phyloP scores from a whole-genome alignment of 2,113 vertebrate species.

The human (Homo sapiens) region DNA sequence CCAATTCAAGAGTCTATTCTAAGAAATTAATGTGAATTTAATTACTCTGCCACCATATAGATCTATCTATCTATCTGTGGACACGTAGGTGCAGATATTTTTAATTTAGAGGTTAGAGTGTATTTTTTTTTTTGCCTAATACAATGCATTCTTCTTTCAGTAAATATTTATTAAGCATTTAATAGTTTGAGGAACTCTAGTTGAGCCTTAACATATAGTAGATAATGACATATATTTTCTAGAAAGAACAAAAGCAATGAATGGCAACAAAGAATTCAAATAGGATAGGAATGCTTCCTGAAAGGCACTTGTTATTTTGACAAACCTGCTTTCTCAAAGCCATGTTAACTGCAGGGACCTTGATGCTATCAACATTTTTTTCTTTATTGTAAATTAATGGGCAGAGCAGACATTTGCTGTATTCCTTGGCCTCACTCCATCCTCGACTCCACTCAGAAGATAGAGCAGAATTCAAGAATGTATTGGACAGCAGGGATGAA shows the following conservation, averaged over 20 bases:
- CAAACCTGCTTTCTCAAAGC: background rate
- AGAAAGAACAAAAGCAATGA: background rate
- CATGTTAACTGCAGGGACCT: background rate
- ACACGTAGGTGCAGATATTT: background rate
- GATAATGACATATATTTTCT: background rate
- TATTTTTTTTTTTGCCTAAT: background rate
- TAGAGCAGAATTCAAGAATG: background rate
- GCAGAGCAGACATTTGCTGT: background rate
- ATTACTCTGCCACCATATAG: background rate
- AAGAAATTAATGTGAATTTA: slow-evolving; percentile 19
- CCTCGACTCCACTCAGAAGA: background rate
- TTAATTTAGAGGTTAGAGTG: background rate
- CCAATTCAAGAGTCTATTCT: background rate
- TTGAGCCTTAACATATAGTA: background rate
- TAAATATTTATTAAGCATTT: background rate
- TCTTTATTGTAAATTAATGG: background rate
- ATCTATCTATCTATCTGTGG: background rate
- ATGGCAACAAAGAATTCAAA: background rate
- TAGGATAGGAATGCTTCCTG: background rate
- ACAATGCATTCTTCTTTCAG: background rate
- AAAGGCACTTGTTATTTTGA: background rate
- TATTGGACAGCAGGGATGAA: background rate
- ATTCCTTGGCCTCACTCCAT: background rate
- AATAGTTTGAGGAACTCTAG: background rate
- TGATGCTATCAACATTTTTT: background rate